Conservation (phyloP, 37 sponge, comb jelly and placozoan species). For the Halisarca cf. caerulea region DNA sequence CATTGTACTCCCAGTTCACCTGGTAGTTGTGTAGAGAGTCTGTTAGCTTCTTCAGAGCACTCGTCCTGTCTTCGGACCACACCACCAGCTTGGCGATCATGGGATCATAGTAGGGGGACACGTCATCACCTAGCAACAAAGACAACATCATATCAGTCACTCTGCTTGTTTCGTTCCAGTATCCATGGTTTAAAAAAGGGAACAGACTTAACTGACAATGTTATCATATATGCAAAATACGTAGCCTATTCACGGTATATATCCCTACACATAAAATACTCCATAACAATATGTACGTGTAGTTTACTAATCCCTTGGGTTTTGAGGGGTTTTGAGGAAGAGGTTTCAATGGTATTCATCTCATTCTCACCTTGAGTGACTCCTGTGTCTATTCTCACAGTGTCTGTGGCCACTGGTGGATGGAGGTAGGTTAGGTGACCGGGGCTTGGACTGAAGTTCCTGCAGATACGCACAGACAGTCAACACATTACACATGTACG, state of each 20-base stretch:
- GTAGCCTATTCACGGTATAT: too few relatives aligned
- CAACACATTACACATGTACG: neutral
- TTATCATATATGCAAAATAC: too few relatives aligned
- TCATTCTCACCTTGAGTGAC: conserved; percentile 87
- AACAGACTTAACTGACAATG: too few relatives aligned
- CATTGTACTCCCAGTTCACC: conserved; percentile 38
- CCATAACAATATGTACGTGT: too few relatives aligned
- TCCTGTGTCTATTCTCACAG: conserved; percentile 93
- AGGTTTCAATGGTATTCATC: too few relatives aligned
- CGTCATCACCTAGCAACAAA: conserved; percentile 91
- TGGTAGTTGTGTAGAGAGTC: conserved; percentile 74
- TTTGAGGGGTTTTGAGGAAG: too few relatives aligned
- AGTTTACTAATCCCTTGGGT: too few relatives aligned
- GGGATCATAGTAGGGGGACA: conserved; percentile 87
- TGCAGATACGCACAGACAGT: conserved; percentile 11
- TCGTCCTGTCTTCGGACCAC: conserved; percentile 75
- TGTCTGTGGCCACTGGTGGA: conserved; percentile 67
- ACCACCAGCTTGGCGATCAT: conserved; percentile 93
- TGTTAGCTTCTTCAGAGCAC: conserved; percentile 68
- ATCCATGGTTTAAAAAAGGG: too few relatives aligned
- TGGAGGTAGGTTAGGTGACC: conserved; percentile 75
- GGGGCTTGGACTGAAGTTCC: conserved; percentile 85
- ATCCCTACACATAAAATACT: too few relatives aligned
- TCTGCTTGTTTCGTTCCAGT: too few relatives aligned
- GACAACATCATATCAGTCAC: too few relatives aligned